Evolutionary conservation across 2,888 invertebrate genomes (phyloP).

Genomic region (Leucoma salicis): DNA sequence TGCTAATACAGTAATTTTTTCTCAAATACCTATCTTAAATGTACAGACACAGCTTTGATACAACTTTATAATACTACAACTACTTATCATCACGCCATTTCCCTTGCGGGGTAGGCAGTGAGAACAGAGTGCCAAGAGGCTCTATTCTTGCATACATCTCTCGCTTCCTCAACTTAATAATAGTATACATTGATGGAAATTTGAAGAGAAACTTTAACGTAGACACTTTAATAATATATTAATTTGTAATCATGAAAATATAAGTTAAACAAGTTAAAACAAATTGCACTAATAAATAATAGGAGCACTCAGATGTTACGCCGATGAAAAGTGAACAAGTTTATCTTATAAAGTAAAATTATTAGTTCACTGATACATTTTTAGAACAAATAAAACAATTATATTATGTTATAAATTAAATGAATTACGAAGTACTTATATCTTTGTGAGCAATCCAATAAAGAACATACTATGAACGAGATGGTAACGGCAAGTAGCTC

Average conservation of each 20-base stretch:
- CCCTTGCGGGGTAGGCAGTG: no score
- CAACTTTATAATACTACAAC: no score
- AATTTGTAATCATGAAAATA: neutral
- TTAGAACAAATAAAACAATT: slow-evolving; percentile 24
- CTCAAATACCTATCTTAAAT: no score
- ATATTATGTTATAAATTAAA: slow-evolving; percentile 38
- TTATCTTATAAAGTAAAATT: slow-evolving; percentile 12
- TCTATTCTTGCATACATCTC: no score
- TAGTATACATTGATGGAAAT: no score
- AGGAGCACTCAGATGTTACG: neutral
- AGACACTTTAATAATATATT: neutral
- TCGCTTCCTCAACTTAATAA: no score
- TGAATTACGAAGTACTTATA: slow-evolving; percentile 40
- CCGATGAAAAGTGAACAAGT: slow-evolving; percentile 18
- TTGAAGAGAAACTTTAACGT: neutral
- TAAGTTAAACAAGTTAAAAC: neutral
- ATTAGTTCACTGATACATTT: slow-evolving; percentile 27
- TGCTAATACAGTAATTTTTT: no score
- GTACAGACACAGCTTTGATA: no score
- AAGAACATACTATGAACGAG: slow-evolving; percentile 38
- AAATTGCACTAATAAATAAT: neutral
- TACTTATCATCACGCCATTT: no score
- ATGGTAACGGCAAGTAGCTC: slow-evolving; percentile 32
- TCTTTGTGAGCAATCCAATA: slow-evolving; percentile 37
- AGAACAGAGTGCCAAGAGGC: no score